Evolutionary conservation across 1,140 invertebrate species (phyloP).

Genomic region (Euglossa dilemma): DNA sequence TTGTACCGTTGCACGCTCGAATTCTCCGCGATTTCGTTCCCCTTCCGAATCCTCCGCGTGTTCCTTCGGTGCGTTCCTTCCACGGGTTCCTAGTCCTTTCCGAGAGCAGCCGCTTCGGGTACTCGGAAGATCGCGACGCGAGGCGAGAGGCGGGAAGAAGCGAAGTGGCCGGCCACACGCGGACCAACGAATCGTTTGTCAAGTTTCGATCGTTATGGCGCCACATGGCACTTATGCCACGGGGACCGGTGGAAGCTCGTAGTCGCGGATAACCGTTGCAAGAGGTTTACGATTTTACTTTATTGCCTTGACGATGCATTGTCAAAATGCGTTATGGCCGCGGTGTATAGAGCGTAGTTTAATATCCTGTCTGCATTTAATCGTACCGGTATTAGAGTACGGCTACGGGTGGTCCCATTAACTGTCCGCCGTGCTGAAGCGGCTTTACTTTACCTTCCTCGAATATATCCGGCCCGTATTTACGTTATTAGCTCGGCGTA

Average conservation of each 20-base stretch:
- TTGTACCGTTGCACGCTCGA: conserved; percentile 33
- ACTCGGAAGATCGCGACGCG: not conserved
- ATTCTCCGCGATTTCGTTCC: conserved; percentile 14
- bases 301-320: conserved; percentile 76
- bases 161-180: not conserved
- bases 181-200: not conserved
- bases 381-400: conserved; percentile 76
- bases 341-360: conserved; percentile 73
- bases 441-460: conserved; percentile 67
- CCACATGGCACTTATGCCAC: not conserved
- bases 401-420: conserved; percentile 77
- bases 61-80: too few species aligned
- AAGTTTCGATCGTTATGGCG: conserved; percentile 12
- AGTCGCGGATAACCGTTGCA: conserved; percentile 55
- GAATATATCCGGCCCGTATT: conserved; percentile 68
- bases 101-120: too few species aligned
- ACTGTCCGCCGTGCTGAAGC: conserved; percentile 65
- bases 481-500: conserved; percentile 72
- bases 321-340: conserved; percentile 77
- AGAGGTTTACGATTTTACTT: conserved; percentile 78
- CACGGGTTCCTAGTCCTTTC: too few species aligned
- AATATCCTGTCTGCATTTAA: conserved; percentile 81
- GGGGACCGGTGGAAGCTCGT: not conserved
- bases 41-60: not conserved
- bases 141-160: accelerated